Evolutionary conservation across 2,797 vertebrate species (phyloP), one percentile per base, ranked within the genome.

Genomic region (Sebastes cheni): DNA sequence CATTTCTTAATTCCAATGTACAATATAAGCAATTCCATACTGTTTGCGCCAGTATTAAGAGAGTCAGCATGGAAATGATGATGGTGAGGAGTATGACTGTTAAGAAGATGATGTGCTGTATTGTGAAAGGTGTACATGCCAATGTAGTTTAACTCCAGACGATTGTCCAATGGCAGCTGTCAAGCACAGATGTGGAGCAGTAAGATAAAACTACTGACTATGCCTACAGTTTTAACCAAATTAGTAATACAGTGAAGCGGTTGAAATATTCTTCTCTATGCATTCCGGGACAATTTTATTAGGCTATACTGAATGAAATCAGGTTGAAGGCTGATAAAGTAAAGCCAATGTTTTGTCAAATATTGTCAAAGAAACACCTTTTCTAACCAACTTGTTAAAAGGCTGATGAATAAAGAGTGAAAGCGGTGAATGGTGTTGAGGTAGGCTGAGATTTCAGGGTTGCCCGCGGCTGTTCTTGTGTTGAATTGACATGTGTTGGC

Each of bases 181-280:
- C 30, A 69, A 68, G 39, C 34, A 46, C 25, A 80, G 78, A 32
- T 75, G 75, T 30, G 30, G 59, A 74, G 58, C 29, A 32, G 69
- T 42, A 32, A 55, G 56, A 18, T 64, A 52, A 56, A 55, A 46
- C 65, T 30, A 39, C 16, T 70, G 39, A 59, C 66, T 25, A 71
- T 29, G 25, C 18, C 54, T 54, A 65, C 25, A 54, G 50, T 39
- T 32, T n/a, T 9, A 23, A 56, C 13, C 30, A 25, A 14, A 80
- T 54, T 54, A 61, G 29, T 66, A 52, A 39, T 22, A 62, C 14
- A 50, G 56, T 20, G 14, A n/a, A 8, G 7, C 25, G 10, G 18
- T 61, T 59, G 2, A 66, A 59, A 46, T n/a, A 29, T 32, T 7
- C 25, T 4, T 54, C 23, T 60, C 16, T 10, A 14, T 55, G 20